Evolutionary conservation across 2,888 invertebrate species (phyloP), one percentile per base, ranked within the genome.

Genomic region (Tetranychus truncatus): DNA sequence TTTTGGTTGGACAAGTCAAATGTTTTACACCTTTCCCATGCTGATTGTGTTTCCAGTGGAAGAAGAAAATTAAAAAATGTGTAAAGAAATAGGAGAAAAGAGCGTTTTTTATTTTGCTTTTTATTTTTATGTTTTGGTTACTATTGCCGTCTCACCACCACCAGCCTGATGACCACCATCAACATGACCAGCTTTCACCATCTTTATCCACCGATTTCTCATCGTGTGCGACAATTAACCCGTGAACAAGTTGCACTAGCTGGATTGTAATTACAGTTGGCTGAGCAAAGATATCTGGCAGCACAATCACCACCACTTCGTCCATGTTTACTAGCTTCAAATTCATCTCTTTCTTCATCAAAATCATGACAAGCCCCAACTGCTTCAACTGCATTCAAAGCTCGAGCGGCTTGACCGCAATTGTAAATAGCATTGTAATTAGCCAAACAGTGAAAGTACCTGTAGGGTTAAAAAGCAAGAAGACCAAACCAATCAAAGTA

Each of bases 381-480:
- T 21, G 69, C 69, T 69, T 20, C 34, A 20, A 21, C 34, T n/a
- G 69, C 69, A 11, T n/a, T 24, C 21, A 20, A 20, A 69, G 69
- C 34, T 21, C 69, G 20, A 24, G 69, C 20, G 11, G 20, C 34
- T 20, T 20, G 34, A 24, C 69, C 69, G 34, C 69, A 69, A 11
- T 24, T 69, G 21, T 20, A 20, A 11, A 69, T 24, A 24, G 69
- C 69, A 69, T 69, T 69, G 21, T 24, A 21, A 69, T 69, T 69
- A 24, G 69, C 69, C 34, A 69, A 24, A 69, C 69, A 69, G 69
- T 69, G 21, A 20, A 69, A 69, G 34, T 69, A 69, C 21, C 69
- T 69, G 21, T 11, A 20, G 69, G 21, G 34, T 20, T 20, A 20
- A 24, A 9, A 69, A 69, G 5, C 21, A 69, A 24, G 20, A 9